phyloP scores from a whole-genome alignment of 2,888 invertebrate genomes.

The Abscondita cerata region DNA sequence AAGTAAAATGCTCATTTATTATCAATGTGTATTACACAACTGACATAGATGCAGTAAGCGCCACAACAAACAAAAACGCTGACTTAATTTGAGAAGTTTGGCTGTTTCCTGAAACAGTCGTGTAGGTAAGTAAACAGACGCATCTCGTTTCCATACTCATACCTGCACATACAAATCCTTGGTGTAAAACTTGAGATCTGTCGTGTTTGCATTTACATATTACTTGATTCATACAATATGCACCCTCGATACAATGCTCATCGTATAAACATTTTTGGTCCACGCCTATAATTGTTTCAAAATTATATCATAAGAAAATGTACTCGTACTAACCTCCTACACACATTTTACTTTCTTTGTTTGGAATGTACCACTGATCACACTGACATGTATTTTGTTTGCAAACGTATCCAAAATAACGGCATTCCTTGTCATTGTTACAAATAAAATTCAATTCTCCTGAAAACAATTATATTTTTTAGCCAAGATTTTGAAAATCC shows the following conservation, averaged over 20 bases:
- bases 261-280: slow-evolving; percentile 56
- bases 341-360: slow-evolving; percentile 50
- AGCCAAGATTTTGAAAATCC: neutral
- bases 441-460: slow-evolving; percentile 47
- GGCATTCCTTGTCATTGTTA: slow-evolving; percentile 47
- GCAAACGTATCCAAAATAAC: slow-evolving; percentile 53
- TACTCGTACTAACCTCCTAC: slow-evolving; percentile 49
- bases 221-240: slow-evolving; percentile 54
- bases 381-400: slow-evolving; percentile 55
- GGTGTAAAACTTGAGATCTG: slow-evolving; percentile 45
- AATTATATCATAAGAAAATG: neutral
- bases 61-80: no score
- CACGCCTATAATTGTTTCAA: slow-evolving; percentile 44
- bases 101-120: no score
- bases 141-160: neutral
- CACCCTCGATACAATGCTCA: slow-evolving; percentile 57
- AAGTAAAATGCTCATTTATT: no score
- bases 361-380: slow-evolving; percentile 47
- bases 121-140: neutral
- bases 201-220: slow-evolving; percentile 54
- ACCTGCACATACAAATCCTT: slow-evolving; percentile 51
- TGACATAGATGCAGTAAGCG: no score
- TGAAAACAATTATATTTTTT: slow-evolving; percentile 21
- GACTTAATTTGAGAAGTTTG: no score
- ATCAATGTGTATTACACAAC: no score